A percentile compares a stretch with the other conserved stretches of the same genome.
These are phyloP conservation scores for Leontopithecus rosalia DNA, from an alignment of 2,797 vertebrate species.

Conservation along the genomic window DNA sequence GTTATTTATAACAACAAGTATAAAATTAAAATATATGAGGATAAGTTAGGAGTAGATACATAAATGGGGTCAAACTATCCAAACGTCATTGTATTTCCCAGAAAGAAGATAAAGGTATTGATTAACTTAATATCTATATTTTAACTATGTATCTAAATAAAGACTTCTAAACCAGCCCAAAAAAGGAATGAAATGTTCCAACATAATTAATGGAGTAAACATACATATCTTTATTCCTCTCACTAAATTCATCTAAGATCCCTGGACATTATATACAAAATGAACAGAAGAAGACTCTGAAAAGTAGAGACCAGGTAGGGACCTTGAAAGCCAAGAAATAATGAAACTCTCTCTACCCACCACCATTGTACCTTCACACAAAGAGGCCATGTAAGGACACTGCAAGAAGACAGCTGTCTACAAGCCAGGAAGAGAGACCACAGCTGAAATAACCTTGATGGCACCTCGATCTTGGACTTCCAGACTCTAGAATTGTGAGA, in stretches of 20 bases:
- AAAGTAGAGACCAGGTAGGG: neutral
- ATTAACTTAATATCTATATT: neutral
- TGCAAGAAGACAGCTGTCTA: neutral
- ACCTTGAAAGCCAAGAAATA: neutral
- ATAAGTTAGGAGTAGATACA: neutral
- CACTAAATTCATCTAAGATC: neutral
- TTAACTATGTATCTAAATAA: neutral
- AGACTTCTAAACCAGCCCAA: neutral
- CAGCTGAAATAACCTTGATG: neutral
- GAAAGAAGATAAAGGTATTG: neutral
- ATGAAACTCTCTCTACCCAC: no score
- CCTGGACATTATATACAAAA: neutral
- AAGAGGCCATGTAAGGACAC: no score
- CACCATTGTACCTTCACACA: neutral
- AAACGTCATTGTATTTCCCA: neutral
- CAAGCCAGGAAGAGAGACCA: neutral
- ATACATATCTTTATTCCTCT: neutral
- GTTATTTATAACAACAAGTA: no score
- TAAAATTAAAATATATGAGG: neutral
- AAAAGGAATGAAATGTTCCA: neutral
- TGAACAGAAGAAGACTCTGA: neutral
- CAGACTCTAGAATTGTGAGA: neutral
- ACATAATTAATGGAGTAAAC: neutral
- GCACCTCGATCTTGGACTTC: neutral
- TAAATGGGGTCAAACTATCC: neutral